Evolutionary conservation across 2,113 vertebrate genomes (phyloP).

Genomic region (Plotosus lineatus): DNA sequence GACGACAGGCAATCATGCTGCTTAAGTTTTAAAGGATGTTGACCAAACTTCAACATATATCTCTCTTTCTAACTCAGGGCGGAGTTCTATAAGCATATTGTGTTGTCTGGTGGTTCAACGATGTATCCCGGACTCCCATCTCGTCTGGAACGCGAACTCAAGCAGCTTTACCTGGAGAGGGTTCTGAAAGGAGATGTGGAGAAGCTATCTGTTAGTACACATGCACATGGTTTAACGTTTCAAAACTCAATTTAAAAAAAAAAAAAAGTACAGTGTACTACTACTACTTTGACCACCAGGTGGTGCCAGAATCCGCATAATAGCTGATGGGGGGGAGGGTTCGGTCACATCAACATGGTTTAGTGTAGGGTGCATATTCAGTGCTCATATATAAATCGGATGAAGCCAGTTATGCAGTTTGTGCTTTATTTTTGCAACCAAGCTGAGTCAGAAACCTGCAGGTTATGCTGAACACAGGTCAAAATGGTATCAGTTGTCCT

Average conservation of each 20-base stretch:
- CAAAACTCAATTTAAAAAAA: no score
- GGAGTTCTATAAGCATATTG: slow-evolving; percentile 93
- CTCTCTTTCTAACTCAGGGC: slow-evolving; percentile 64
- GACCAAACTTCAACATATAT: no score
- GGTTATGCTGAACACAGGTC: no score
- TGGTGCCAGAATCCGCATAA: background rate
- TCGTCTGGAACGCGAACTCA: slow-evolving; percentile 85
- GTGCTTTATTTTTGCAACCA: background rate
- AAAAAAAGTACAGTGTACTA: background rate
- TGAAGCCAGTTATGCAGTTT: background rate
- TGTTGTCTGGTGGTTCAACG: slow-evolving; percentile 87
- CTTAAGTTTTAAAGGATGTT: background rate
- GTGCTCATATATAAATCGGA: background rate
- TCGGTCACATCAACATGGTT: background rate
- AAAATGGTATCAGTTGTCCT: no score
- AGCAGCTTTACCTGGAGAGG: slow-evolving; percentile 87
- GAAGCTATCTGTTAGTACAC: slow-evolving; percentile 82
- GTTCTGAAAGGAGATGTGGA: slow-evolving; percentile 89
- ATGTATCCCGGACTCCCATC: slow-evolving; percentile 92
- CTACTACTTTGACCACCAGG: background rate
- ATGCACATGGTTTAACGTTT: no score
- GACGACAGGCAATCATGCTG: background rate
- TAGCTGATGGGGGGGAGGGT: no score
- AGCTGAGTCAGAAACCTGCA: no score
- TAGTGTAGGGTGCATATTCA: background rate